Conservation (phyloP, 2,888 invertebrate genomes). For the Labia minor region DNA sequence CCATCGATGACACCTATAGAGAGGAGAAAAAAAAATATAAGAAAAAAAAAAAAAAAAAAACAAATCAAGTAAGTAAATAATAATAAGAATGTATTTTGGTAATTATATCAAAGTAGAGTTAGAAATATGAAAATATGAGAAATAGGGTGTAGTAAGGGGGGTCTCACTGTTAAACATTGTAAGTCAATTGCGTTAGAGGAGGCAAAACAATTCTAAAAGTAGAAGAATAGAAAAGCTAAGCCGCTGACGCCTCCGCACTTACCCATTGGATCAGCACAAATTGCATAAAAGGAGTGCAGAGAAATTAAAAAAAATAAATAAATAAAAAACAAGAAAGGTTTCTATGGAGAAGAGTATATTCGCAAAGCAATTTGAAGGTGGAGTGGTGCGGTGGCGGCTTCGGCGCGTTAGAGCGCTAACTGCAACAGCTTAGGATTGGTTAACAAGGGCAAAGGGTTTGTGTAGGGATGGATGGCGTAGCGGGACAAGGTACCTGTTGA, state of each 20-base stretch:
- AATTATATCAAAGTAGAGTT: no score
- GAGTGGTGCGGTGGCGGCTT: constrained; percentile 33
- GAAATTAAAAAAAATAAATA: no score
- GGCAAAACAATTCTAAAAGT: neutral
- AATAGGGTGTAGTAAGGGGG: no score
- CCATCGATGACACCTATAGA: neutral
- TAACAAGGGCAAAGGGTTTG: constrained; percentile 23
- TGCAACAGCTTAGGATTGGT: constrained; percentile 22
- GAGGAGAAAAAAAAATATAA: neutral
- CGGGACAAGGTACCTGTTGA: constrained; percentile 23
- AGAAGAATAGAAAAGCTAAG: neutral
- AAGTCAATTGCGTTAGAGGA: neutral
- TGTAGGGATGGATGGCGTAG: constrained; percentile 23
- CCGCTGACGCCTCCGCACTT: constrained; percentile 4
- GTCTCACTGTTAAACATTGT: neutral
- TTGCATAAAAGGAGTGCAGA: no score
- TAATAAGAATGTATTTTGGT: no score
- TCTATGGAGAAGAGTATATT: no score
- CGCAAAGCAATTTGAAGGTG: constrained; percentile 29
- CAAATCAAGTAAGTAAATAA: neutral
- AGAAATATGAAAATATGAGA: no score
- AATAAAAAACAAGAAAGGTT: no score
- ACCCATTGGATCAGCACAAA: neutral
- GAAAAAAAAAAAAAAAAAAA: neutral
- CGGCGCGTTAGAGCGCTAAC: constrained; percentile 24